A percentile compares a stretch with the other conserved stretches of the same genome.
Conservation (phyloP, 2,888 invertebrate genomes). For the Acronicta leporina region DNA sequence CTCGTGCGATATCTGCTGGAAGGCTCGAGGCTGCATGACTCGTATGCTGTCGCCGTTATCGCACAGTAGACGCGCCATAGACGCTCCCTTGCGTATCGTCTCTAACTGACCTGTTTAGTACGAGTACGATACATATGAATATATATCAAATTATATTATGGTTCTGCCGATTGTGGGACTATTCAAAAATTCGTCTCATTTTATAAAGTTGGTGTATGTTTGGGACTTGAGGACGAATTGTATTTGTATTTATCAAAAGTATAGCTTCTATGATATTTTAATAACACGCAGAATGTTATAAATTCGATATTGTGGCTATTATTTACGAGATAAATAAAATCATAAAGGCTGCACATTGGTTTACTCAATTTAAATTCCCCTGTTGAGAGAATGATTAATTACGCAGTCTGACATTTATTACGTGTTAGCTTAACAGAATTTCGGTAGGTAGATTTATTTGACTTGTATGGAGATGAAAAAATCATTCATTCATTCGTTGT, state of each 20-base stretch:
- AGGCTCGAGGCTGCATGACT: constrained; percentile 91
- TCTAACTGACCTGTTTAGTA: constrained; percentile 87
- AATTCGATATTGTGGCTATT: constrained; percentile 1
- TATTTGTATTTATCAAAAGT: no score
- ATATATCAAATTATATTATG: no score
- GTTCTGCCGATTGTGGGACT: no score
- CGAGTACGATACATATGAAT: neutral
- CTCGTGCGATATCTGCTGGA: constrained; percentile 78
- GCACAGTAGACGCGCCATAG: constrained; percentile 92
- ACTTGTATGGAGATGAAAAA: no score
- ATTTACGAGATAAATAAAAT: constrained; percentile 4
- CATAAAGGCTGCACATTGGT: neutral
- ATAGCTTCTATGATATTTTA: no score
- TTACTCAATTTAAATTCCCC: neutral
- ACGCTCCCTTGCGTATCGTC: constrained; percentile 88
- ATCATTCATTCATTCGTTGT: no score
- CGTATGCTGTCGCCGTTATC: constrained; percentile 91
- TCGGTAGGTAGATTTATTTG: neutral
- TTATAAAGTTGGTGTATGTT: no score
- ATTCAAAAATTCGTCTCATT: no score
- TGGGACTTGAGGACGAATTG: no score
- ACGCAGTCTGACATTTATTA: neutral
- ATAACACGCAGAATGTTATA: constrained; percentile 1
- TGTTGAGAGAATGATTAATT: neutral
- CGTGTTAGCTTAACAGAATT: neutral